Evolutionary conservation across 2,797 vertebrate genomes (phyloP).

Genomic region (Kryptolebias ocellatus): DNA sequence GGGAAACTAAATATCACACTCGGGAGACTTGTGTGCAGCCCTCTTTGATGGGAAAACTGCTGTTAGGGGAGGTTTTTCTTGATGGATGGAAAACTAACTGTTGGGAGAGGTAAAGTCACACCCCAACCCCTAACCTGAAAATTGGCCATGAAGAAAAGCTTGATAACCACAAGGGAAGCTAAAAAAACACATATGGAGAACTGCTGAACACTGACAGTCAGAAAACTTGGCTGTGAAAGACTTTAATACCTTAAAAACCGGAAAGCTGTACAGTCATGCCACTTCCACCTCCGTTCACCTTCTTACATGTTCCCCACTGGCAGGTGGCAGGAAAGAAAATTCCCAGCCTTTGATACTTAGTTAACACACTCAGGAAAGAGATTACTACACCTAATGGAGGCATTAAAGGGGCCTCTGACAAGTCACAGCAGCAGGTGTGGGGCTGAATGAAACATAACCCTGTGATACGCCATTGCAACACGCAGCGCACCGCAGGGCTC

Average conservation of each 20-base stretch:
- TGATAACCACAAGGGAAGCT: slow-evolving; percentile 14
- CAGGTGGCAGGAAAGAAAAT: slow-evolving; percentile 64
- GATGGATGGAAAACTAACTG: slow-evolving; percentile 73
- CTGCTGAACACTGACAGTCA: slow-evolving; percentile 19
- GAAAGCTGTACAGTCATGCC: slow-evolving; percentile 51
- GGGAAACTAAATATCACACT: slow-evolving; percentile 68
- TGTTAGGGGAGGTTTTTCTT: slow-evolving; percentile 72
- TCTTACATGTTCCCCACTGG: slow-evolving; percentile 56
- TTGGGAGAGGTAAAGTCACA: slow-evolving; percentile 46
- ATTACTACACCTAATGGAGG: slow-evolving; percentile 80
- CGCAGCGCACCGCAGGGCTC: slow-evolving; percentile 57
- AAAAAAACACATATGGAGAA: neutral
- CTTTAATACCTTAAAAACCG: slow-evolving; percentile 26
- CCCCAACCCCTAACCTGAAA: slow-evolving; percentile 58
- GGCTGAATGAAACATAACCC: slow-evolving; percentile 79
- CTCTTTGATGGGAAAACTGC: slow-evolving; percentile 69
- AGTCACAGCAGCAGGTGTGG: slow-evolving; percentile 78
- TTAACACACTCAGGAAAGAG: slow-evolving; percentile 72
- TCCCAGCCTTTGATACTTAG: slow-evolving; percentile 74
- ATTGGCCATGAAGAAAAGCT: slow-evolving; percentile 34
- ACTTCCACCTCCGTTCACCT: slow-evolving; percentile 53
- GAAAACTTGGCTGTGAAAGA: slow-evolving; percentile 26
- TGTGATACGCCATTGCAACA: slow-evolving; percentile 48
- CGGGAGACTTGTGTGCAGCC: slow-evolving; percentile 52
- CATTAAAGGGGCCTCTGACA: slow-evolving; percentile 73